These are phyloP conservation scores for Oryzias woworae DNA, from an alignment of 2,113 vertebrate genomes.

Conservation along the genomic window DNA sequence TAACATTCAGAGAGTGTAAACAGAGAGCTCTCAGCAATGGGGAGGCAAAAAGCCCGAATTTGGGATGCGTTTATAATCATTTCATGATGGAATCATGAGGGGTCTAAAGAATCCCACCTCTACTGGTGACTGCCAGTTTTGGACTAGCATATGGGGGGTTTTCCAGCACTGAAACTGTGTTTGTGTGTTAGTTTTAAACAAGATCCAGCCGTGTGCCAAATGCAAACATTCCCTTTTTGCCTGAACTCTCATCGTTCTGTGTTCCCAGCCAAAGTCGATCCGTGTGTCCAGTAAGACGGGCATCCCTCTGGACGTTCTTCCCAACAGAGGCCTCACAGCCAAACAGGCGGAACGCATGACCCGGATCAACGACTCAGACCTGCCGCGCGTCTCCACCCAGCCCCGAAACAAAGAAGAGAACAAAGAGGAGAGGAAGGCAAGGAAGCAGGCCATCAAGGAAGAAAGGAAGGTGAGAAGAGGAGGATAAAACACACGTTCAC, in stretches of 20 bases:
- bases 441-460: constrained; percentile 88
- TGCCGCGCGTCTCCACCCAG: constrained; percentile 83
- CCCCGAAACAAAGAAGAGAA: constrained; percentile 81
- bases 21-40: too few relatives aligned
- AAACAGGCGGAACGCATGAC: constrained; percentile 89
- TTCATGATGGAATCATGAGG: too few relatives aligned
- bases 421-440: constrained; percentile 82
- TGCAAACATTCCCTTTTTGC: not conserved
- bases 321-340: constrained; percentile 79
- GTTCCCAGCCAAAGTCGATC: constrained; percentile 82
- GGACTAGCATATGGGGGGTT: too few relatives aligned
- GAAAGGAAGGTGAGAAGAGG: constrained; percentile 84
- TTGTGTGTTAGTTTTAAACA: too few relatives aligned
- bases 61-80: too few relatives aligned
- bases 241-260: not conserved
- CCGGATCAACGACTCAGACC: constrained; percentile 85
- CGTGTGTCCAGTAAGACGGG: constrained; percentile 88
- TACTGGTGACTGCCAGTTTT: too few relatives aligned
- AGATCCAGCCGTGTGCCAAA: too few relatives aligned
- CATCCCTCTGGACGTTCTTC: constrained; percentile 86
- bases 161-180: too few relatives aligned
- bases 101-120: too few relatives aligned
- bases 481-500: too few relatives aligned
- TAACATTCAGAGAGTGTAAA: too few relatives aligned
- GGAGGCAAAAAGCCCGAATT: too few relatives aligned